These are phyloP conservation scores for Gerris lacustris DNA, from an alignment of 2,888 invertebrate species.

Conservation along the genomic window DNA sequence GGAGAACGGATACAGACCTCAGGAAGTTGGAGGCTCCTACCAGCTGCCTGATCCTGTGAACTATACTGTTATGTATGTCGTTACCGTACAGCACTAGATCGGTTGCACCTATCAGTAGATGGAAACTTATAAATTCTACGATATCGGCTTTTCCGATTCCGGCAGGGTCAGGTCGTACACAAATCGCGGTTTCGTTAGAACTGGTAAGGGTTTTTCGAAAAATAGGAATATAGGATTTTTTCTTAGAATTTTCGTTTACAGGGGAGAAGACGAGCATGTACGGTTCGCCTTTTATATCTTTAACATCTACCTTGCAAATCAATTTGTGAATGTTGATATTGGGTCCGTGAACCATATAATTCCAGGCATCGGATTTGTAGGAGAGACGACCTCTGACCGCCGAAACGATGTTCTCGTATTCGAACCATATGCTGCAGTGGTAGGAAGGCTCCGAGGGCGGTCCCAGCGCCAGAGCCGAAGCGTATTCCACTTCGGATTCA, in stretches of 20 bases:
- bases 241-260: not conserved
- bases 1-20: constrained; percentile 7
- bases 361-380: not conserved
- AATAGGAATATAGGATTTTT: constrained; percentile 8
- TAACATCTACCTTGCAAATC: constrained; percentile 7
- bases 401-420: not conserved
- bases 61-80: constrained; percentile 8
- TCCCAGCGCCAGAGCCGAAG: not conserved
- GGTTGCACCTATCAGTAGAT: constrained; percentile 4
- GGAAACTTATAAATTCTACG: constrained; percentile 15
- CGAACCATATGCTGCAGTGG: not conserved
- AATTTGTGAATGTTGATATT: not conserved
- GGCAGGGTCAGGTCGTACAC: constrained; percentile 7
- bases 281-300: not conserved
- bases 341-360: not conserved
- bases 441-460: not conserved
- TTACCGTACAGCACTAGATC: constrained; percentile 12
- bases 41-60: not conserved
- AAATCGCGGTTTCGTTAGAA: constrained; percentile 11
- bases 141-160: constrained; percentile 13
- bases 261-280: constrained; percentile 6
- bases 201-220: not conserved
- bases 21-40: constrained; percentile 2
- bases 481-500: not conserved
- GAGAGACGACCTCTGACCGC: not conserved